Evolutionary conservation across 2,888 invertebrate species (phyloP).

Genomic region (Polyommatus icarus): DNA sequence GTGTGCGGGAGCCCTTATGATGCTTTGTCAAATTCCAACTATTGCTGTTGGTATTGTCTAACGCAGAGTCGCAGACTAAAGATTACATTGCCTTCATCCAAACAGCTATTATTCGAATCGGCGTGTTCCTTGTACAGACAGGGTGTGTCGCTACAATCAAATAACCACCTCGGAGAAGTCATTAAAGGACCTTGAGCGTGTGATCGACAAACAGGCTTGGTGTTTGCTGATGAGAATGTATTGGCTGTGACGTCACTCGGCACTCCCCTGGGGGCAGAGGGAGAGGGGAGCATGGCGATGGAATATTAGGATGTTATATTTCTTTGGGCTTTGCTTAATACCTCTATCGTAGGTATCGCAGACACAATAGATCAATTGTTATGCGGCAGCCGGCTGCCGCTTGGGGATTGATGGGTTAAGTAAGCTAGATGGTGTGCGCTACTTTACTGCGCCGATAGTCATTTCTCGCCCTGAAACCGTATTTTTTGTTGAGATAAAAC

Average conservation of each 20-base stretch:
- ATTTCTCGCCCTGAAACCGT: too few relatives aligned
- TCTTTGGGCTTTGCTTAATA: neutral
- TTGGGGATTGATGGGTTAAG: too few relatives aligned
- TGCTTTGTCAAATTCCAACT: too few relatives aligned
- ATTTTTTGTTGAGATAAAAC: too few relatives aligned
- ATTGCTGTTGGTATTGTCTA: too few relatives aligned
- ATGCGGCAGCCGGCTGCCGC: too few relatives aligned
- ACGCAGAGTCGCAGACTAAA: neutral
- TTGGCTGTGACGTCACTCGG: conserved; percentile 8
- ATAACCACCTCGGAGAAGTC: conserved; percentile 8
- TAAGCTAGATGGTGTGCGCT: too few relatives aligned
- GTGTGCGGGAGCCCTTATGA: too few relatives aligned
- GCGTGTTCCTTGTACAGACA: neutral
- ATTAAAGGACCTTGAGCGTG: conserved; percentile 18
- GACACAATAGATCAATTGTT: too few relatives aligned
- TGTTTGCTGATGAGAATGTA: conserved; percentile 12
- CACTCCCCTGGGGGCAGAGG: neutral
- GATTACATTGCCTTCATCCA: neutral
- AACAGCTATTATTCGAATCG: neutral
- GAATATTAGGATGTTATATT: neutral
- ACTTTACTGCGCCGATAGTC: too few relatives aligned
- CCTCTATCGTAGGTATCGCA: too few relatives aligned
- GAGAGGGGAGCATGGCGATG: neutral
- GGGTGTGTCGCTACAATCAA: neutral
- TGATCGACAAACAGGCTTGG: neutral